Percentiles rank a stretch among this genome's conserved stretches.
These are phyloP conservation scores for Gonioctena quinquepunctata DNA, from an alignment of 1,140 invertebrate genomes.

Conservation along the genomic window DNA sequence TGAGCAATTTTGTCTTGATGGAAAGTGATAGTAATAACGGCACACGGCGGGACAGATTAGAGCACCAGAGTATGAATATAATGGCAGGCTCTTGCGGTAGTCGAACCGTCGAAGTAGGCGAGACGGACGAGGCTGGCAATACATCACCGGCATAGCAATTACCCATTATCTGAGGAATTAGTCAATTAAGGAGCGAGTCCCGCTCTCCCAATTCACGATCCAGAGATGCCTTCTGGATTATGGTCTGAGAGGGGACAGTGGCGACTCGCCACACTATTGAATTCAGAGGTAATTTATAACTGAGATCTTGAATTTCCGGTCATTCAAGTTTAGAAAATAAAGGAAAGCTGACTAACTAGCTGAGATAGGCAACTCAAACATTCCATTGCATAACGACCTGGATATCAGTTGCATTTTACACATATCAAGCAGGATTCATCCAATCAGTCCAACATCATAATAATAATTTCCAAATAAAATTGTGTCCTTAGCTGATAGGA, in stretches of 20 bases:
- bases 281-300: no score
- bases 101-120: constrained; percentile 20
- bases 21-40: constrained; percentile 9
- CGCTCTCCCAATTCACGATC: constrained; percentile 28
- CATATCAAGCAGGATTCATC: no score
- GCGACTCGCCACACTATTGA: constrained; percentile 3
- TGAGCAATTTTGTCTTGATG: background rate
- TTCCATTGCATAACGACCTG: no score
- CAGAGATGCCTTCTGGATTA: constrained; percentile 41
- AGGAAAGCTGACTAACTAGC: no score
- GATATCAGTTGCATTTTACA: no score
- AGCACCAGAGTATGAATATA: constrained; percentile 27
- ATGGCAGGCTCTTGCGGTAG: constrained; percentile 29
- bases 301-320: no score
- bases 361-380: no score
- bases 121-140: constrained; percentile 25
- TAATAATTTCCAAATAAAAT: no score
- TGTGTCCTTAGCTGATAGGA: no score
- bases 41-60: background rate
- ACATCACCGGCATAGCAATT: constrained; percentile 48
- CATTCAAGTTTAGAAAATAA: no score
- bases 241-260: background rate
- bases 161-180: constrained; percentile 49
- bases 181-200: constrained; percentile 47
- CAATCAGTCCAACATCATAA: no score